Base-by-base conservation (phyloP, 2,888 invertebrate species). In the Caenorhabditis drosophilae region DNA sequence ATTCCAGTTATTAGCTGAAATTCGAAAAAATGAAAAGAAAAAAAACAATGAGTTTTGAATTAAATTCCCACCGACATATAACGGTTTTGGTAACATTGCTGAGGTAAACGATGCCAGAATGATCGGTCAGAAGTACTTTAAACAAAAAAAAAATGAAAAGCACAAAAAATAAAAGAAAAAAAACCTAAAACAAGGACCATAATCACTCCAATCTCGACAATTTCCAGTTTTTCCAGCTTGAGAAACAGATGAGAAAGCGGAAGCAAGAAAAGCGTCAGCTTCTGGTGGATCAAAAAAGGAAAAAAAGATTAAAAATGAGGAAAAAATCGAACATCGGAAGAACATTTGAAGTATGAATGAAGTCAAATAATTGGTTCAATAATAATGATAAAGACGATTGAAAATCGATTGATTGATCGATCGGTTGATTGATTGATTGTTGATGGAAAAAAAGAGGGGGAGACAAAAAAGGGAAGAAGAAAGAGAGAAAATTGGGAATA, bases 131-230 rank as follows among this genome's bases (percentile, higher is more conserved):
- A 69, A 12, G 80, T 80, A 50, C 76, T 76, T 54, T 56, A 78
- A 58, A 61, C 64, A 9, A 64, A 48, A 15, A 7, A 11, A n/a
- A 15, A 15, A 12, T 36, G 4, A 12, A n/a, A n/a, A 36, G n/a
- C 4, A 12, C n/a, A 4, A 36, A 9, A 36, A n/a, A 4, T n/a
- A 11, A n/a, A n/a, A 11, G 36, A n/a, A 4, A 18, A 40, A 9
- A 3, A 23, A 70, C 73, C 76, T 77, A 57, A 78, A 78, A 50
- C 78, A 78, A 2, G 78, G 78, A 9, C 78, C 78, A 58, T 75
- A 78, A 26, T 77, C 78, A 49, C 73, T 73, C 78, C 78, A 78
- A 61, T 78, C 73, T n/a, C 72, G 70, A 50, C 78, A 78, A 44
- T 78, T 78, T 20, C 64, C 53, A 3, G 77, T 78, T 47, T 71